Evolutionary conservation across 1,140 invertebrate species (phyloP), one percentile per base, ranked within the genome.

Genomic region (Lasioglossum baleicum): DNA sequence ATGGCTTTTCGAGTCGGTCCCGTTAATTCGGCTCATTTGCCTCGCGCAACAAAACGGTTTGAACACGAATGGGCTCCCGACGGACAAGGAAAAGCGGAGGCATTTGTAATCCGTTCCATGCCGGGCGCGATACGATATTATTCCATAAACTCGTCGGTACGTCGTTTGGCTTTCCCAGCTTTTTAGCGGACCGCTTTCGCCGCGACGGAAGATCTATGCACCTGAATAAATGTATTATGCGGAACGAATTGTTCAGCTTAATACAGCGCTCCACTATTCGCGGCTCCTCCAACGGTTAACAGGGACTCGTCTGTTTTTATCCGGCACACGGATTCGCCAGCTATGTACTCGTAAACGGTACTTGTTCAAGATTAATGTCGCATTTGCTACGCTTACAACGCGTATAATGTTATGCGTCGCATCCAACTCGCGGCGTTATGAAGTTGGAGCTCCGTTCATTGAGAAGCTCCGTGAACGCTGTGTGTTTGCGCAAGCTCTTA

Each of bases 281-380:
- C 35, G 7, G 64, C 53, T 58, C 53, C 58, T 26, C 31, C 35
- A n/a, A n/a, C 48, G 35, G 35, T 73, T 58, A 74, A 72, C 42
- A 71, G 42, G 70, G 8, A 31, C 69, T 53, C 15, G 35, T 35
- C 17, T 22, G 51, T 60, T 72, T 73, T 73, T 51, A 61, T 61
- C 44, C 48, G 8, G 35, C 22, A 5, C 17, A 35, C 13, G 20
- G 11, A 15, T 13, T 11, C 10, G 8, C 53, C 13, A 15, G 3
- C 15, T 58, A 26, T 26, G 26, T 26, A 51, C 1, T 61, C n/a
- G 31, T 51, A 15, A 70, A 63, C 35, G 48, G 44, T 44, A n/a
- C 40, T 78, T 65, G 42, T 42, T 22, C 60, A 11, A 73, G 69
- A 73, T 73, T 78, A 56, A 72, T 64, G 69, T 78, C 69, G 69